phyloP scores from a whole-genome alignment of 2,888 invertebrate genomes.

The Melieria crassipennis region DNA sequence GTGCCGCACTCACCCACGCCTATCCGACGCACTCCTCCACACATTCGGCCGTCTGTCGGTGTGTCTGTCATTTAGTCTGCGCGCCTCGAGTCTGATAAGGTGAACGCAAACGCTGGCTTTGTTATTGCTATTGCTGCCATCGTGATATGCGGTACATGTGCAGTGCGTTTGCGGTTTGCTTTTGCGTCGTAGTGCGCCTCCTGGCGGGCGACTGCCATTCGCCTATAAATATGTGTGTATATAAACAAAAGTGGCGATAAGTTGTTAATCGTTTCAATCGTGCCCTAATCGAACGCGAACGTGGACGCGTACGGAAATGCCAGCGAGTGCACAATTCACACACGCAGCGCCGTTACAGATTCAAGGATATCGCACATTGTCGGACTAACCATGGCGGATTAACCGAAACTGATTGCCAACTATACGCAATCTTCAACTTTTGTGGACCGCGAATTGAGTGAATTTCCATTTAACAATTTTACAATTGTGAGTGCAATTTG shows the following conservation, averaged over 20 bases:
- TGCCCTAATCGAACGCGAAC: conserved; percentile 28
- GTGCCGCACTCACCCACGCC: no score
- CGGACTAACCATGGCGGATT: no score
- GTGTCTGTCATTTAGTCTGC: no score
- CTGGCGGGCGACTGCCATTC: background rate
- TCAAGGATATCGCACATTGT: background rate
- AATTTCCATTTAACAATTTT: no score
- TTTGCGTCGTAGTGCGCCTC: background rate
- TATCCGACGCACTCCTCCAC: conserved; percentile 4
- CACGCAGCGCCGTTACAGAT: background rate
- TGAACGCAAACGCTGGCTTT: background rate
- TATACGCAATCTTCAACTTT: no score
- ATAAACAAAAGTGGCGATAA: conserved; percentile 22
- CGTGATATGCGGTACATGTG: background rate
- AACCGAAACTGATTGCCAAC: no score
- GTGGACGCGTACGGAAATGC: background rate
- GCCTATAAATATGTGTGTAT: background rate
- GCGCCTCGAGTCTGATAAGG: background rate
- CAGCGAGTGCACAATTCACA: background rate
- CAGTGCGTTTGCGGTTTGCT: conserved; percentile 3
- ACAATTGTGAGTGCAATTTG: no score
- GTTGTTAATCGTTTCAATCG: conserved; percentile 31
- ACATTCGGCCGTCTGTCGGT: background rate
- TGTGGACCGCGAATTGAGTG: no score
- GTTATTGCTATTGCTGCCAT: background rate